These are phyloP conservation scores for Fopius arisanus DNA, from an alignment of 1,140 invertebrate genomes.

Conservation along the genomic window DNA sequence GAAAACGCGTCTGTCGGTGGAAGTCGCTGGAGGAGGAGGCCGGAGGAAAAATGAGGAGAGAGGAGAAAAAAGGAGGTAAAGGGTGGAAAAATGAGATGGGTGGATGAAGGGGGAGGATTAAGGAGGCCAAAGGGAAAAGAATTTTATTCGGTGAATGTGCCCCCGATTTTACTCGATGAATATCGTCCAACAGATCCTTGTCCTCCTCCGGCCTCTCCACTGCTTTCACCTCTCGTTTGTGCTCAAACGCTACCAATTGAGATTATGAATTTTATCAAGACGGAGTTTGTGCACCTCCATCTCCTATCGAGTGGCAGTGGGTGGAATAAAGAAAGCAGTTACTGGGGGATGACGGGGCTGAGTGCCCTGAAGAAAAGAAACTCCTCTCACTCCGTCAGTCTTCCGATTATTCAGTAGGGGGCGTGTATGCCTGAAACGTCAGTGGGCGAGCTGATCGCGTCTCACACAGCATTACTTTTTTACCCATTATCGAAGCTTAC, in stretches of 20 bases:
- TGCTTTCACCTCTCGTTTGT: constrained; percentile 1
- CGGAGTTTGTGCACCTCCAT: not conserved
- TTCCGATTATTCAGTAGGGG: constrained; percentile 3
- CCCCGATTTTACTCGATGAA: not conserved
- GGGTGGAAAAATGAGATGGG: too few species aligned
- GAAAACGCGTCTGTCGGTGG: constrained; percentile 23
- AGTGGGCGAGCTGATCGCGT: constrained; percentile 18
- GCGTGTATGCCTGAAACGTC: constrained; percentile 5
- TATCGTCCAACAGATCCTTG: not conserved
- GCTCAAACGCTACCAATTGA: constrained; percentile 33
- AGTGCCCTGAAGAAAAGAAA: not conserved
- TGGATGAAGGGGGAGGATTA: not conserved
- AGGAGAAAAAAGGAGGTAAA: too few species aligned
- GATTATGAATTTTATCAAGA: constrained; percentile 42
- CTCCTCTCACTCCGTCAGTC: not conserved
- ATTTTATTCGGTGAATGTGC: not conserved
- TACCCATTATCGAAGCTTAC: constrained; percentile 33
- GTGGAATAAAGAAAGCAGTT: not conserved
- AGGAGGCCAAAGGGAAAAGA: not conserved
- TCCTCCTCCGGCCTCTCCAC: not conserved
- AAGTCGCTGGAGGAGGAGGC: not conserved
- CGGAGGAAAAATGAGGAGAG: too few species aligned
- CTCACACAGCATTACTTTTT: constrained; percentile 24
- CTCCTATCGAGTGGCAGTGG: not conserved
- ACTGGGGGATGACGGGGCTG: not conserved